These are phyloP conservation scores for Ptiloglossa arizonensis DNA, from an alignment of 1,140 invertebrate species.

Conservation along the genomic window DNA sequence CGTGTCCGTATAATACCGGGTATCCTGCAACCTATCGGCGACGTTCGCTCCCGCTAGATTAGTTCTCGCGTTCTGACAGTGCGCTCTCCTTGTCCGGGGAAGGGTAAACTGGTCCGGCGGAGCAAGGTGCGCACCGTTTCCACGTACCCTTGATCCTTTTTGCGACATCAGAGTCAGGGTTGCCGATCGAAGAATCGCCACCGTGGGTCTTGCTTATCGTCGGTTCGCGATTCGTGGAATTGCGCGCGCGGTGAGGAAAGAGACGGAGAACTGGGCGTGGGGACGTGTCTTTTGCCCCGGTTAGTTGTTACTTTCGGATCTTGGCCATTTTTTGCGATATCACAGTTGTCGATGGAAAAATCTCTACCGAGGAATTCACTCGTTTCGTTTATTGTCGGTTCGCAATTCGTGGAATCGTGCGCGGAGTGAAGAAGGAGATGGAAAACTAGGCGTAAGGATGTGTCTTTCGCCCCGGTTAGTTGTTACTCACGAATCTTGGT, in stretches of 20 bases:
- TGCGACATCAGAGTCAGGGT: constrained; percentile 7
- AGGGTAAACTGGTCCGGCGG: constrained; percentile 10
- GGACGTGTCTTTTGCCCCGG: background rate
- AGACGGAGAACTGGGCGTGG: constrained; percentile 3
- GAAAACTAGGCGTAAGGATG: background rate
- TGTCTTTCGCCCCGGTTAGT: background rate
- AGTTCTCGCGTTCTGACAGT: background rate
- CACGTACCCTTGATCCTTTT: background rate
- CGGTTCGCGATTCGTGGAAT: background rate
- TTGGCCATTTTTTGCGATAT: constrained; percentile 18
- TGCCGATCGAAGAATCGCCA: background rate
- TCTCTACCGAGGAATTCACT: background rate
- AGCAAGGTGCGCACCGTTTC: background rate
- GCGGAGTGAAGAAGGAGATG: no score
- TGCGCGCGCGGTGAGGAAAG: no score
- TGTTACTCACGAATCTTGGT: no score
- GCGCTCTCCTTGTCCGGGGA: background rate
- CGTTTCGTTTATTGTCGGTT: background rate
- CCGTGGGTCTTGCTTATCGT: background rate
- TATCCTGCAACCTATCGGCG: constrained; percentile 45
- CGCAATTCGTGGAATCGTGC: background rate
- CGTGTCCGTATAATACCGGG: constrained; percentile 19
- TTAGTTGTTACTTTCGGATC: background rate
- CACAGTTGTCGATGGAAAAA: constrained; percentile 6
- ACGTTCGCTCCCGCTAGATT: background rate